phyloP scores from a whole-genome alignment of 2,113 vertebrate genomes.

The Nothocercus julius region DNA sequence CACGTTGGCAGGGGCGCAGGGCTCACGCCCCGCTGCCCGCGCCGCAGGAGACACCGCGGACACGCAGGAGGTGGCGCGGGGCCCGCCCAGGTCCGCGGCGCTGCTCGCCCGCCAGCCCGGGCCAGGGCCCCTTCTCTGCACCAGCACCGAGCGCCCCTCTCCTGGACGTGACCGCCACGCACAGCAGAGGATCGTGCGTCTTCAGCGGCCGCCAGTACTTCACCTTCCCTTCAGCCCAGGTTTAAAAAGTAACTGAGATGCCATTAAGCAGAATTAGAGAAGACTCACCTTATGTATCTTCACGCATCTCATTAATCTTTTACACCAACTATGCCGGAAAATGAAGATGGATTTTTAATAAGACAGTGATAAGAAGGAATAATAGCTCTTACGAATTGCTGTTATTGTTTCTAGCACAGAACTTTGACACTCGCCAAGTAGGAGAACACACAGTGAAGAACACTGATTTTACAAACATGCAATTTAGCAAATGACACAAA shows the following conservation, averaged over 20 bases:
- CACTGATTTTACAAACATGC: conserved; percentile 41
- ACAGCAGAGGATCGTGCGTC: neutral
- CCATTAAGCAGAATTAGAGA: neutral
- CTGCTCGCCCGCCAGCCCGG: too few species aligned
- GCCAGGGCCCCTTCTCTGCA: neutral
- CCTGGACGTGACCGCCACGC: rapidly evolving
- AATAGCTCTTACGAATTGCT: neutral
- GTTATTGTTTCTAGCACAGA: conserved; percentile 8
- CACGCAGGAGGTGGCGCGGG: too few species aligned
- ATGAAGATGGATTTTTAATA: neutral
- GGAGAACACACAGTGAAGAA: neutral
- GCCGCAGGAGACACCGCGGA: too few species aligned
- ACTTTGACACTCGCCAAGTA: neutral
- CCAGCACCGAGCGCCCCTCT: rapidly evolving
- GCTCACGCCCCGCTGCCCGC: too few species aligned
- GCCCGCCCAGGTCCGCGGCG: too few species aligned
- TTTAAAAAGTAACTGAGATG: neutral
- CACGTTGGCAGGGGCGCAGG: too few species aligned
- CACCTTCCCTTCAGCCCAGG: neutral
- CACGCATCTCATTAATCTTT: neutral
- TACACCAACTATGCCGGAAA: neutral
- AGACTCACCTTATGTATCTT: neutral
- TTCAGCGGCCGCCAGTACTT: neutral
- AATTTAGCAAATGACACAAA: conserved; percentile 64
- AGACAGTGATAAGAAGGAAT: neutral